Percentiles rank a stretch among this genome's conserved stretches.
Conservation (phyloP, 2,113 vertebrate species). For the Rynchops niger region DNA sequence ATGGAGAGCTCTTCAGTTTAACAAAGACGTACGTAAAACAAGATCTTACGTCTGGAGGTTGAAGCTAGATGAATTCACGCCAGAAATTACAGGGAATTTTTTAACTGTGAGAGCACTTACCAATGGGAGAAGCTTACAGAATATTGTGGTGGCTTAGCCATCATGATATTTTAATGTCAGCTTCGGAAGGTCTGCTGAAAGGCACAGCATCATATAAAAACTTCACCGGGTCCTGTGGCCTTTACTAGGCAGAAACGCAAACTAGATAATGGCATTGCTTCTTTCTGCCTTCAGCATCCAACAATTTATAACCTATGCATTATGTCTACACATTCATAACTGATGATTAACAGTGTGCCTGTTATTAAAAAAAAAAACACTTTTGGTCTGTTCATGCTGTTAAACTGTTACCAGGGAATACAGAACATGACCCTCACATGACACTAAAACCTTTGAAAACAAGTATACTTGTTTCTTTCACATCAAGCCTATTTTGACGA, state of each 20-base stretch:
- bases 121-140: neutral
- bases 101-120: neutral
- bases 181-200: neutral
- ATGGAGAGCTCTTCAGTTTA: conserved; percentile 62
- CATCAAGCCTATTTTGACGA: neutral
- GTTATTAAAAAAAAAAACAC: neutral
- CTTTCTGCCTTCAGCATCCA: neutral
- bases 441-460: neutral
- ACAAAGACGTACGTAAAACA: conserved; percentile 13
- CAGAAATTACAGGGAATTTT: conserved; percentile 20
- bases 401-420: neutral
- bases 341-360: neutral
- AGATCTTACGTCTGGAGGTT: neutral
- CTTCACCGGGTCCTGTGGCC: neutral
- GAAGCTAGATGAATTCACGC: neutral
- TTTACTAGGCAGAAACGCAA: neutral
- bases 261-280: neutral
- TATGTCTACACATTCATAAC: neutral
- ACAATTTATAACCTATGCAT: neutral
- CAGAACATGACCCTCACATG: neutral
- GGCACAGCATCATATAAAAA: neutral
- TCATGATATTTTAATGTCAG: neutral
- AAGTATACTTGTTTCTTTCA: neutral
- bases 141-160: neutral
- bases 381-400: neutral